Conservation (phyloP, 2,888 invertebrate genomes). For the Malthinus seriepunctatus region DNA sequence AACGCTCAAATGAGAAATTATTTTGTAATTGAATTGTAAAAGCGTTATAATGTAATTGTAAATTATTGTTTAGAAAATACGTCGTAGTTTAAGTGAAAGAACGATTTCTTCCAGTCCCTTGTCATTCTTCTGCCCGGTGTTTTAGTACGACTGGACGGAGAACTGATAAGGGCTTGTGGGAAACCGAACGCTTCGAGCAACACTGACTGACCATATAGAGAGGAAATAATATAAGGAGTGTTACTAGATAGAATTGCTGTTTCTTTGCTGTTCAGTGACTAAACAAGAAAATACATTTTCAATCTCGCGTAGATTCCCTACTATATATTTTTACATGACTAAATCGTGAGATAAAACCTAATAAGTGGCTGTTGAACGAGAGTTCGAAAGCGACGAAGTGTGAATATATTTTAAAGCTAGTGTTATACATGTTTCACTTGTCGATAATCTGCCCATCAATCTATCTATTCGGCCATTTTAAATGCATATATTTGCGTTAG, state of each 20-base stretch:
- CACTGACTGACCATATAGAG: slow-evolving; percentile 22
- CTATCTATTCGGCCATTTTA: slow-evolving; percentile 7
- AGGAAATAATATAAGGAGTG: background rate
- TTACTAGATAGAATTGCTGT: slow-evolving; percentile 5
- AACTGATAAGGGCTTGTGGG: slow-evolving; percentile 96
- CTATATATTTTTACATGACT: slow-evolving; percentile 24
- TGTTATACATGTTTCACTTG: slow-evolving; percentile 11
- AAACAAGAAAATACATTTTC: slow-evolving; percentile 13
- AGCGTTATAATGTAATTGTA: background rate
- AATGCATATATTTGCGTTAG: slow-evolving; percentile 12
- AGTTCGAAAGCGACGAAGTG: slow-evolving; percentile 7
- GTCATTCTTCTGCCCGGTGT: slow-evolving; percentile 95
- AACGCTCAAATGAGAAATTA: background rate
- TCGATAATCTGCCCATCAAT: slow-evolving; percentile 11
- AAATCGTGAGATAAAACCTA: slow-evolving; percentile 18
- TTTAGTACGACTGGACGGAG: slow-evolving; percentile 92
- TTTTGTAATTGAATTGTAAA: background rate
- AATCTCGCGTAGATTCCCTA: slow-evolving; percentile 4
- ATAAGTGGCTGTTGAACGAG: slow-evolving; percentile 12
- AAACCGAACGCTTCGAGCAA: slow-evolving; percentile 57
- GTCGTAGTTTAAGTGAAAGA: background rate
- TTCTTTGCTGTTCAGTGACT: slow-evolving; percentile 26
- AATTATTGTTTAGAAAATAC: background rate
- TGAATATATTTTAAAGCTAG: slow-evolving; percentile 15
- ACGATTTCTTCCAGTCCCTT: slow-evolving; percentile 70